phyloP scores from a whole-genome alignment of 1,140 invertebrate genomes.

The Pogonomyrmex barbatus region DNA sequence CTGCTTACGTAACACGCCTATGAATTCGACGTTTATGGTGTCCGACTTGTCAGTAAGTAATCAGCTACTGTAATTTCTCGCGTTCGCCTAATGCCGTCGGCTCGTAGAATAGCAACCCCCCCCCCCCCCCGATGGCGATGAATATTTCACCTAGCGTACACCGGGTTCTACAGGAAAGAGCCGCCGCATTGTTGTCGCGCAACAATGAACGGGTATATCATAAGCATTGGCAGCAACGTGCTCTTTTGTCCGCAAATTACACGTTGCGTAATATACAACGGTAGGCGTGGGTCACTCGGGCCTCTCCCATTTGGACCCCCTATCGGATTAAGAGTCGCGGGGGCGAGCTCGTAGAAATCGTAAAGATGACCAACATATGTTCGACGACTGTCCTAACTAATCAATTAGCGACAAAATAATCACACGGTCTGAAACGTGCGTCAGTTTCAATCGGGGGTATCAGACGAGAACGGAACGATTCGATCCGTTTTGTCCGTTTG shows the following conservation, averaged over 20 bases:
- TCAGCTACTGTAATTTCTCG: slow-evolving; percentile 56
- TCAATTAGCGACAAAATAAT: slow-evolving; percentile 74
- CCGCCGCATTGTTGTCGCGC: slow-evolving; percentile 72
- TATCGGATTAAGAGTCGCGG: slow-evolving; percentile 71
- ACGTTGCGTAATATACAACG: slow-evolving; percentile 69
- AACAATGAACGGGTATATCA: slow-evolving; percentile 74
- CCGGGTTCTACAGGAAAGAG: slow-evolving; percentile 74
- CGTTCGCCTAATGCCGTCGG: slow-evolving; percentile 52
- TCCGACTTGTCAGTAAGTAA: slow-evolving; percentile 52
- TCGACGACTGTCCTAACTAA: slow-evolving; percentile 62
- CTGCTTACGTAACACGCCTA: not conserved
- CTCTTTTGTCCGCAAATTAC: slow-evolving; percentile 75
- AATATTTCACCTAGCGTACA: slow-evolving; percentile 76
- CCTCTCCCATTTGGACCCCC: slow-evolving; percentile 29
- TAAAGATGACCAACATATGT: slow-evolving; percentile 81
- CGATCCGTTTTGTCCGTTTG: slow-evolving; percentile 52
- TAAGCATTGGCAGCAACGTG: slow-evolving; percentile 60
- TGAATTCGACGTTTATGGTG: slow-evolving; percentile 25
- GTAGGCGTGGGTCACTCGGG: slow-evolving; percentile 47
- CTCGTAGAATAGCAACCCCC: slow-evolving; percentile 42
- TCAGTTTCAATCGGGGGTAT: slow-evolving; percentile 54
- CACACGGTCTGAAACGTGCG: slow-evolving; percentile 66
- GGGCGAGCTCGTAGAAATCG: slow-evolving; percentile 76
- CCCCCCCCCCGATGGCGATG: slow-evolving; percentile 65
- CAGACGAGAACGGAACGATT: not conserved